Conservation (phyloP, 2,797 vertebrate species). For the Cephalopachus bancanus region DNA sequence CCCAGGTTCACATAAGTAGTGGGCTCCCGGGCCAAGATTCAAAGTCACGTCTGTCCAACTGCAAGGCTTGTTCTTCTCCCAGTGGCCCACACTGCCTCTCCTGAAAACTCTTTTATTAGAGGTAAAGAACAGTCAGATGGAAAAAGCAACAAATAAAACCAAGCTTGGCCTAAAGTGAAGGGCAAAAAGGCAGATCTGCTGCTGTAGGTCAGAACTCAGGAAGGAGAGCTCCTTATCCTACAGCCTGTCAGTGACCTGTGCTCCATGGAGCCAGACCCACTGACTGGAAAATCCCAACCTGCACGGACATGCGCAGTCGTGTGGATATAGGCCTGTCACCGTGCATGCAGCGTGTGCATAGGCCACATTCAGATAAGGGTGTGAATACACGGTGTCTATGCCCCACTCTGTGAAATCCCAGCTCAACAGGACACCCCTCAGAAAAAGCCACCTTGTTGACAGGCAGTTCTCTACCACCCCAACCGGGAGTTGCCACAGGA, state of each 20-base stretch:
- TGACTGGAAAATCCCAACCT: background rate
- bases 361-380: background rate
- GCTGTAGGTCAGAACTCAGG: background rate
- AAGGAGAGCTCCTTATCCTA: background rate
- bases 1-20: background rate
- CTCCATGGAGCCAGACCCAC: background rate
- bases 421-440: background rate
- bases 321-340: too few species aligned
- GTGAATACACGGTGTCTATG: accelerated
- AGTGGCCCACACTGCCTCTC: background rate
- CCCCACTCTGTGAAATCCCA: conserved; percentile 50
- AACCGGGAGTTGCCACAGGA: background rate
- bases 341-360: accelerated
- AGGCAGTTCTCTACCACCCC: background rate
- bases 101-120: background rate
- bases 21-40: background rate
- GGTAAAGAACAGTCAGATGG: background rate
- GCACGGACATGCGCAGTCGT: accelerated
- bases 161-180: background rate
- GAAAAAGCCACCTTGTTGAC: conserved; percentile 46
- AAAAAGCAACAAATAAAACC: background rate
- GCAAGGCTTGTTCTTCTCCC: background rate
- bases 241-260: background rate
- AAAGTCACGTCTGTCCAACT: background rate
- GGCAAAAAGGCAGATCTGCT: background rate